Conservation (phyloP, 2,797 vertebrate genomes). For the Melanotaenia trifasciata region DNA sequence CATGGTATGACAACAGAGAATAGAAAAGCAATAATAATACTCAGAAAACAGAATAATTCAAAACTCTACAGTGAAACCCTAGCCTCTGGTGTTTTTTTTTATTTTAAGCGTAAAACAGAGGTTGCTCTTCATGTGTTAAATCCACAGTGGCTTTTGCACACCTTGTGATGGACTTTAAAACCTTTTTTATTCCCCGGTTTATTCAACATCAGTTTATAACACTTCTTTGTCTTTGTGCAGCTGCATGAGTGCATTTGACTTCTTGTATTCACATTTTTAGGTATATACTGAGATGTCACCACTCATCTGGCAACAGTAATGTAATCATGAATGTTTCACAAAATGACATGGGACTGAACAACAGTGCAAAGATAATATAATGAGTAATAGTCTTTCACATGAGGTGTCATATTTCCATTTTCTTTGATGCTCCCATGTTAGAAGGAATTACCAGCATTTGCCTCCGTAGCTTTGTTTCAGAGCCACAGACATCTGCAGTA, state of each 20-base stretch:
- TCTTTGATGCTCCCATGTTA: slow-evolving; percentile 43
- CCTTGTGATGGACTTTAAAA: slow-evolving; percentile 69
- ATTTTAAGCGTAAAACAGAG: slow-evolving; percentile 73
- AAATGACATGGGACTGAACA: slow-evolving; percentile 44
- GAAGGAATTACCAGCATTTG: slow-evolving; percentile 49
- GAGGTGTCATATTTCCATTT: slow-evolving; percentile 63
- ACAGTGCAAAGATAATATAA: slow-evolving; percentile 37
- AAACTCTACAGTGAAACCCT: slow-evolving; percentile 63
- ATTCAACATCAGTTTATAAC: slow-evolving; percentile 61
- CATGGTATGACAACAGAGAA: slow-evolving; percentile 33
- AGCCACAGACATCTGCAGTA: slow-evolving; percentile 48
- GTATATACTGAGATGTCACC: slow-evolving; percentile 20
- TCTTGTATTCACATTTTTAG: slow-evolving; percentile 39
- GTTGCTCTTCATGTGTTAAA: slow-evolving; percentile 75
- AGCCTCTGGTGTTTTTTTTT: slow-evolving; percentile 64
- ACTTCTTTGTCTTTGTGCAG: slow-evolving; percentile 45
- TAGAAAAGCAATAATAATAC: slow-evolving; percentile 54
- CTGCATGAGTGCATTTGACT: slow-evolving; percentile 46
- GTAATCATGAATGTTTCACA: slow-evolving; percentile 45
- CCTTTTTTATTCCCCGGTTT: slow-evolving; percentile 51
- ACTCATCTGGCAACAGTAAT: slow-evolving; percentile 44
- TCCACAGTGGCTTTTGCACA: slow-evolving; percentile 74
- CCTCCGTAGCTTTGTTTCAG: slow-evolving; percentile 47
- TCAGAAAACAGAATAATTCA: slow-evolving; percentile 64
- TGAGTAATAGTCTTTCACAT: slow-evolving; percentile 52